Evolutionary conservation across 35 echinoderm and acorn worm species (phyloP).

Genomic region (Nesometra sesokonis): DNA sequence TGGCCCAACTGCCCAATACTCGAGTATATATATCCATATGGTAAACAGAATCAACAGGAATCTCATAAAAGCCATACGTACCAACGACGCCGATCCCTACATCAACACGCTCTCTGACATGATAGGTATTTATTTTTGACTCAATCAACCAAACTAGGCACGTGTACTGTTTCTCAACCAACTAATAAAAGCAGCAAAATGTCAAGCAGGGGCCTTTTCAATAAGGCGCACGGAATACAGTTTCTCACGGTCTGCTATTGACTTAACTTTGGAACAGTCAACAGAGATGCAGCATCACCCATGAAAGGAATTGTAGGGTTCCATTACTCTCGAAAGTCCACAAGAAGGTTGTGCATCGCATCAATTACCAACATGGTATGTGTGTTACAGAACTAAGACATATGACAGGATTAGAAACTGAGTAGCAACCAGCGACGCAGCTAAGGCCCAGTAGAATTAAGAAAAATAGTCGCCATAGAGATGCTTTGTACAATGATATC

Average conservation of each 20-base stretch:
- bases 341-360: conserved; percentile 41
- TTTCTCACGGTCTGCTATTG: conserved; percentile 30
- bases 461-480: conserved; percentile 24
- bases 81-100: conserved; percentile 33
- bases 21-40: conserved; percentile 48
- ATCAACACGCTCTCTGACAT: conserved; percentile 20
- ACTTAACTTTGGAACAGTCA: conserved; percentile 51
- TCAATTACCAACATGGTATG: conserved; percentile 33
- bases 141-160: too few relatives aligned
- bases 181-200: conserved; percentile 19
- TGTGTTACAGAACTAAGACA: conserved; percentile 30
- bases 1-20: conserved; percentile 45
- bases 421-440: too few relatives aligned
- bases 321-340: conserved; percentile 18
- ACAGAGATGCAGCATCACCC: too few relatives aligned
- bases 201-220: conserved; percentile 33
- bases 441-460: conserved; percentile 19
- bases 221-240: conserved; percentile 26
- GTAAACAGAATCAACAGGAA: conserved; percentile 40
- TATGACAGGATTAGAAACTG: conserved; percentile 1
- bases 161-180: conserved; percentile 46
- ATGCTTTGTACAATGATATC: neutral
- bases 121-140: too few relatives aligned
- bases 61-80: conserved; percentile 19
- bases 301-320: conserved; percentile 55